Evolutionary conservation across 2,888 invertebrate genomes (phyloP).

Genomic region (Electrophaes corylata): DNA sequence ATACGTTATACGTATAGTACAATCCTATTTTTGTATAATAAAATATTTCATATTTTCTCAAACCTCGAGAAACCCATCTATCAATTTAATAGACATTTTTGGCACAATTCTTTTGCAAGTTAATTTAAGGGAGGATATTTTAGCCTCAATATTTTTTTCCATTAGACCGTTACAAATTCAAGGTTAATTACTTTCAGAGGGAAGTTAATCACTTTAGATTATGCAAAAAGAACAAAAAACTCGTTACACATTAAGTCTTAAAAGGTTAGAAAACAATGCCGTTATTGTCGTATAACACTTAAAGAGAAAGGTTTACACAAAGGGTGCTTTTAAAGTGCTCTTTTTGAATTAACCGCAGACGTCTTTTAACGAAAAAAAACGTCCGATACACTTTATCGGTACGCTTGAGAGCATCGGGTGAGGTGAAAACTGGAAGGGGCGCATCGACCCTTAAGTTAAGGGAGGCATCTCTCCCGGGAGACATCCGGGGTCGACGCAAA

Average conservation of each 20-base stretch:
- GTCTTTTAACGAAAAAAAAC: constrained; percentile 40
- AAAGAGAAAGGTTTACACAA: constrained; percentile 11
- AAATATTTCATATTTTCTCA: background rate
- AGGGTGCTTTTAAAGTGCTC: constrained; percentile 15
- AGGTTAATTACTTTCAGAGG: constrained; percentile 15
- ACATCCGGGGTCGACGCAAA: constrained; percentile 51
- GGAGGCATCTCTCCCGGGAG: constrained; percentile 45
- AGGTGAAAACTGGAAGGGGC: constrained; percentile 45
- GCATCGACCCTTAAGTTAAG: constrained; percentile 32
- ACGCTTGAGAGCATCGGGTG: constrained; percentile 40
- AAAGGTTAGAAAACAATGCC: constrained; percentile 13
- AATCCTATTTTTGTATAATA: background rate
- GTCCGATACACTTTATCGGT: constrained; percentile 55
- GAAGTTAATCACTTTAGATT: constrained; percentile 4
- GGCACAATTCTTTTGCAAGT: background rate
- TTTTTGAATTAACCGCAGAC: constrained; percentile 16
- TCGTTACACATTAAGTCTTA: constrained; percentile 2
- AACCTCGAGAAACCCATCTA: constrained; percentile 3
- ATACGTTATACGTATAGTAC: too few relatives aligned
- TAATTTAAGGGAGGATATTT: background rate
- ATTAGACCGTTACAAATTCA: constrained; percentile 7
- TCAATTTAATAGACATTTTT: background rate
- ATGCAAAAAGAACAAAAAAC: constrained; percentile 8
- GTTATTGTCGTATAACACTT: constrained; percentile 6
- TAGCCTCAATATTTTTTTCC: background rate